Evolutionary conservation across 2,113 vertebrate species (phyloP).

Genomic region (Bubo bubo): DNA sequence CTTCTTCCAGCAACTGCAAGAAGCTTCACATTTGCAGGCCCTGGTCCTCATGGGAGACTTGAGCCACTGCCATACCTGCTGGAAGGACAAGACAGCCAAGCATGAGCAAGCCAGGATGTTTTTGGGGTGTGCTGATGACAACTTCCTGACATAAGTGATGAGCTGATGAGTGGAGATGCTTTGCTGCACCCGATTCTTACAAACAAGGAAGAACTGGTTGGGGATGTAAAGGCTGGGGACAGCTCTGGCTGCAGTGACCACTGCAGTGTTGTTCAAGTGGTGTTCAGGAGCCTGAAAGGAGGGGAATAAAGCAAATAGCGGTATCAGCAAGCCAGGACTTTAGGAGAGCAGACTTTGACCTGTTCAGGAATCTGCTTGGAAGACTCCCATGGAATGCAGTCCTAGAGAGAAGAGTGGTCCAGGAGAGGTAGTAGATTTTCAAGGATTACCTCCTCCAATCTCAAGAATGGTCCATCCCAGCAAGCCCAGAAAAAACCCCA

Average conservation of each 20-base stretch:
- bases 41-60: accelerated
- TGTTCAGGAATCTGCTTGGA: background rate
- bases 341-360: background rate
- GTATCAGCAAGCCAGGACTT: background rate
- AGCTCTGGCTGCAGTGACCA: background rate
- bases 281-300: background rate
- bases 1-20: background rate
- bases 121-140: background rate
- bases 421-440: background rate
- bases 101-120: background rate
- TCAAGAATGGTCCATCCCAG: background rate
- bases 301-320: background rate
- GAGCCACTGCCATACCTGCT: background rate
- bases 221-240: background rate
- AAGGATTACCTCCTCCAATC: background rate
- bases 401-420: background rate
- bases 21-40: background rate
- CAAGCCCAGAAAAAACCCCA: background rate
- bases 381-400: background rate
- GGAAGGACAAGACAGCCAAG: background rate
- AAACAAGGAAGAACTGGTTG: background rate
- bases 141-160: background rate
- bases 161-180: background rate
- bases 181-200: background rate
- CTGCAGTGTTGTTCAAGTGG: too few relatives aligned